These are phyloP conservation scores for Okapia johnstoni DNA, from an alignment of 2,113 vertebrate genomes.

Conservation along the genomic window DNA sequence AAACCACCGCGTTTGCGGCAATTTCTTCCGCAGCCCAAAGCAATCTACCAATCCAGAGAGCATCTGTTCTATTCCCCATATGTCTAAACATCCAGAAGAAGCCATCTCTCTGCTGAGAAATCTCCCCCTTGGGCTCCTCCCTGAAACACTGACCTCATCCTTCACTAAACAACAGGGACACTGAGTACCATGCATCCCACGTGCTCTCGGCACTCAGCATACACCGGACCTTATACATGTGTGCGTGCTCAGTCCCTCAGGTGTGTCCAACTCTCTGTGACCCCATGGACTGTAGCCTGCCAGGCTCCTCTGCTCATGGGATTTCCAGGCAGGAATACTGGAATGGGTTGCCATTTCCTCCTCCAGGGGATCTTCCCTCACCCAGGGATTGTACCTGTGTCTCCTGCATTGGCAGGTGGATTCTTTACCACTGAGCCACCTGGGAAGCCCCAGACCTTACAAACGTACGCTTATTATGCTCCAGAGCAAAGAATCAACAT, in stretches of 20 bases:
- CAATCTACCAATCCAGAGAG: background rate
- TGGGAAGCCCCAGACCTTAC: background rate
- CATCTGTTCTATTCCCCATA: background rate
- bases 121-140: accelerated
- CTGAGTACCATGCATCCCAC: accelerated
- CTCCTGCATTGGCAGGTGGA: background rate
- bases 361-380: background rate
- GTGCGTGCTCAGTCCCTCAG: background rate
- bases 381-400: background rate
- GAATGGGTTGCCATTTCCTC: background rate
- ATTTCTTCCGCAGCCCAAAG: background rate
- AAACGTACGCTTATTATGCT: accelerated
- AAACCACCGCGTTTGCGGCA: background rate
- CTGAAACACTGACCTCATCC: background rate
- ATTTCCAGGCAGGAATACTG: background rate
- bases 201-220: accelerated
- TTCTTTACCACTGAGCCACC: background rate
- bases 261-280: background rate
- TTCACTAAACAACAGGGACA: accelerated
- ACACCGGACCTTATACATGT: accelerated
- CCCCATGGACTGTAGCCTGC: background rate
- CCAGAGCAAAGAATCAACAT: background rate
- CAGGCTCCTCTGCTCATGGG: background rate
- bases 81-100: background rate
- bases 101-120: background rate